Evolutionary conservation across 2,797 vertebrate species (phyloP).

Genomic region (Danio tinwini): DNA sequence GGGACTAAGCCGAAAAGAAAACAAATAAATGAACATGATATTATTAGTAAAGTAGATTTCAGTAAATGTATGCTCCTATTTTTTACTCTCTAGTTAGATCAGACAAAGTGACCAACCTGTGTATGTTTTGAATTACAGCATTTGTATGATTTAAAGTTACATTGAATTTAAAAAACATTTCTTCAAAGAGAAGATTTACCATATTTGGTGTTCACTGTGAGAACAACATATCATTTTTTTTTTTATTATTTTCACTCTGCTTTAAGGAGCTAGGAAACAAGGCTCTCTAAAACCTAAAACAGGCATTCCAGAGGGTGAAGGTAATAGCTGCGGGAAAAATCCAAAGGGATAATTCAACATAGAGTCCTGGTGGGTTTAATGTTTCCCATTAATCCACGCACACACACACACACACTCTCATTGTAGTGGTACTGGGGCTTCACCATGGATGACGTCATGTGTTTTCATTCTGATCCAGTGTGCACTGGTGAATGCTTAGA

Average conservation of each 20-base stretch:
- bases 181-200: constrained; percentile 36
- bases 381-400: constrained; percentile 59
- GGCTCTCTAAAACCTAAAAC: constrained; percentile 53
- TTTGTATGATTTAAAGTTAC: neutral
- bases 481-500: constrained; percentile 43
- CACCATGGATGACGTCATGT: constrained; percentile 60
- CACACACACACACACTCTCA: constrained; percentile 10
- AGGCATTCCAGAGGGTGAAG: constrained; percentile 58
- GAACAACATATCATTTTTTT: constrained; percentile 35
- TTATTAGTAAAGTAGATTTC: neutral
- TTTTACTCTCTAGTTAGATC: neutral
- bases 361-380: constrained; percentile 58
- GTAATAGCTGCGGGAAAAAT: constrained; percentile 49
- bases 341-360: constrained; percentile 57
- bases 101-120: neutral
- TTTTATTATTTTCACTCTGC: constrained; percentile 24
- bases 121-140: neutral
- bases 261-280: constrained; percentile 51
- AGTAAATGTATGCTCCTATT: neutral
- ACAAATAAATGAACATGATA: neutral
- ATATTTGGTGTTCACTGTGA: constrained; percentile 53
- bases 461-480: constrained; percentile 63
- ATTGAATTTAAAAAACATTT: constrained; percentile 4
- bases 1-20: no score
- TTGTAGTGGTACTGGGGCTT: constrained; percentile 39